Evolutionary conservation across 2,888 invertebrate species (phyloP).

Genomic region (Hirudinaria manillensis): DNA sequence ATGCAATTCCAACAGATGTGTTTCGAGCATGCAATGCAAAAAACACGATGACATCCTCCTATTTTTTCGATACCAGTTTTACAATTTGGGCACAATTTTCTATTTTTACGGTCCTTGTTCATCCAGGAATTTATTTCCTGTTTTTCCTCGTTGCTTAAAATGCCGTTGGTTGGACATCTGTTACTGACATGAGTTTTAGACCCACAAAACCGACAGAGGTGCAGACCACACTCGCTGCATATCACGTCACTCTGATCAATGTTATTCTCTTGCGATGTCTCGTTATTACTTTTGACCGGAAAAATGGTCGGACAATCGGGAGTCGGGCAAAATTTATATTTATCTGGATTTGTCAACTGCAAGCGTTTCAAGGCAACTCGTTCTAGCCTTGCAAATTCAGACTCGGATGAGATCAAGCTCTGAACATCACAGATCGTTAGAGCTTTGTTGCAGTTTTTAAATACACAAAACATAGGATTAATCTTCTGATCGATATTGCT

Average conservation of each 20-base stretch:
- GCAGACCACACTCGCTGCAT: neutral
- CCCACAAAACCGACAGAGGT: neutral
- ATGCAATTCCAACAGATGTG: slow-evolving; percentile 49
- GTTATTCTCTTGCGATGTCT: neutral
- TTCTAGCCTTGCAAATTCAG: slow-evolving; percentile 33
- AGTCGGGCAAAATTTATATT: slow-evolving; percentile 44
- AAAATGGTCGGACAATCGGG: slow-evolving; percentile 44
- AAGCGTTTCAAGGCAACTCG: slow-evolving; percentile 41
- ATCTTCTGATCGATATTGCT: slow-evolving; percentile 40
- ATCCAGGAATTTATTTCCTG: slow-evolving; percentile 39
- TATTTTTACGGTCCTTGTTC: slow-evolving; percentile 37
- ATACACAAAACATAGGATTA: slow-evolving; percentile 44
- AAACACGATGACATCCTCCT: slow-evolving; percentile 47
- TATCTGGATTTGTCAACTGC: slow-evolving; percentile 38
- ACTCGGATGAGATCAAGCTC: slow-evolving; percentile 38
- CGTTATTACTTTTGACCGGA: neutral
- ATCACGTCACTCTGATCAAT: neutral
- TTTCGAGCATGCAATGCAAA: slow-evolving; percentile 42
- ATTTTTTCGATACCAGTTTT: slow-evolving; percentile 43
- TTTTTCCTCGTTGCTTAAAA: neutral
- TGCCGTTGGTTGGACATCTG: neutral
- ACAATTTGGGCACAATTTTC: slow-evolving; percentile 46
- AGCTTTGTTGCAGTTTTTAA: slow-evolving; percentile 41
- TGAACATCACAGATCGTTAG: slow-evolving; percentile 38
- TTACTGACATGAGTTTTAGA: neutral